Base-by-base conservation (phyloP, 2,888 invertebrate species). In the Oeneis ivallda region DNA sequence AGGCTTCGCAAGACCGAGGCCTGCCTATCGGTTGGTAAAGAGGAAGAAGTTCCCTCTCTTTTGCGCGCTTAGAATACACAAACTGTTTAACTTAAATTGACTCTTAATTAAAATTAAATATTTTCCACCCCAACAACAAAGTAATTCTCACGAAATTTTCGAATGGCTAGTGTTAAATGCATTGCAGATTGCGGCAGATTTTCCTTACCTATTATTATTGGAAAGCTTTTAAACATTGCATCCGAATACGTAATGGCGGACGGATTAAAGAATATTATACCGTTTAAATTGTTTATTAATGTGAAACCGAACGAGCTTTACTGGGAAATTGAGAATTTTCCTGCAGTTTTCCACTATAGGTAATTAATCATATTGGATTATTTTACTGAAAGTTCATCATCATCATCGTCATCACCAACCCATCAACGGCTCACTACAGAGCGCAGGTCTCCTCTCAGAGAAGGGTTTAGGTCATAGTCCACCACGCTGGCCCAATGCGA, bases 211-310 rank as follows among this genome's bases (percentile, higher is more conserved):
- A 37, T 37, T 37, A 54, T 39, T 17, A 54, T 17, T 54, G 37
- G 11, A 37, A 10, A 15, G 37, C 15, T 54, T 53, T 37, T 37
- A 54, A 54, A 37, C 37, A 15, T 15, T 37, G 15, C 9, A 5
- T 11, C 53, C 37, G 53, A 53, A 15, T 37, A 8, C n/a, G 15
- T 37, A 34, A 37, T 54, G 37, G 1, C 2, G 17, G 37, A 10
- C 39, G 17, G 54, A 54, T 54, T 37, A 37, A 54, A 54, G 10
- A 17, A 37, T 15, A 37, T 39, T 9, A 47, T 9, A 17, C 54
- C 17, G 26, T 52, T 52, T 52, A 26, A 52, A 52, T 50, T 26
- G 54, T 37, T 53, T 54, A 54, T 47, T 47, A 47, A 54, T n/a
- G 26, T 54, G 15, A 54, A 37, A 54, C 15, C 54, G 10, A 10